These are phyloP conservation scores for Heliconius hortense DNA, from an alignment of 2,888 invertebrate genomes.

Conservation along the genomic window DNA sequence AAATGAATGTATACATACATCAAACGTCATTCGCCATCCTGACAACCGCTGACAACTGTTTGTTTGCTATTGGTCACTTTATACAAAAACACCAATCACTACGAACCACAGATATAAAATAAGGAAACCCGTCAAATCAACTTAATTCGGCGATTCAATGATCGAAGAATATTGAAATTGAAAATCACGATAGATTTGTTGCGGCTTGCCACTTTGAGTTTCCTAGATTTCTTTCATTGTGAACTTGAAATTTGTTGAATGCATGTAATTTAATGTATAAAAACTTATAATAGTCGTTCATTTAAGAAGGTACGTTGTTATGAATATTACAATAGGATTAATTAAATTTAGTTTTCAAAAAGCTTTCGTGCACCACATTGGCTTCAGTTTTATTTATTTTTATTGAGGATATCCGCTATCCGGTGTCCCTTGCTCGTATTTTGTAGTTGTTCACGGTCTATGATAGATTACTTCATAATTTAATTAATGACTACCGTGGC, in stretches of 20 bases:
- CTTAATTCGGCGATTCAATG: slow-evolving; percentile 28
- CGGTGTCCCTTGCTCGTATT: slow-evolving; percentile 49
- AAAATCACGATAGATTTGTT: slow-evolving; percentile 32
- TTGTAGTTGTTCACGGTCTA: slow-evolving; percentile 14
- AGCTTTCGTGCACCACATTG: slow-evolving; percentile 24
- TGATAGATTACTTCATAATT: slow-evolving; percentile 52
- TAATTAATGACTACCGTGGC: slow-evolving; percentile 51
- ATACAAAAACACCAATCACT: slow-evolving; percentile 43
- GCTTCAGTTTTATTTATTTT: slow-evolving; percentile 44
- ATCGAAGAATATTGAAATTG: slow-evolving; percentile 30
- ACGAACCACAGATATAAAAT: slow-evolving; percentile 40
- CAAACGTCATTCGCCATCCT: no score
- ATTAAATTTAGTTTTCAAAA: slow-evolving; percentile 20
- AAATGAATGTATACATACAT: no score
- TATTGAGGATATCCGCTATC: slow-evolving; percentile 76
- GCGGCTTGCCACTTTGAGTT: slow-evolving; percentile 27
- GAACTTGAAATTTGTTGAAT: slow-evolving; percentile 5
- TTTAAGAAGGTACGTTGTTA: slow-evolving; percentile 23
- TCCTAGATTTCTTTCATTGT: slow-evolving; percentile 19
- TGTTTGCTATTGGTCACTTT: slow-evolving; percentile 74
- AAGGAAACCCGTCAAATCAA: slow-evolving; percentile 27
- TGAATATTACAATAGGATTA: slow-evolving; percentile 5
- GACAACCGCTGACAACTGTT: slow-evolving; percentile 65
- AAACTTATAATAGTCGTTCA: slow-evolving; percentile 21
- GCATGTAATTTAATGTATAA: slow-evolving; percentile 19